Percentiles rank a stretch among this genome's conserved stretches.
These are phyloP conservation scores for Epinotia bilunana DNA, from an alignment of 2,888 invertebrate species.

Conservation along the genomic window DNA sequence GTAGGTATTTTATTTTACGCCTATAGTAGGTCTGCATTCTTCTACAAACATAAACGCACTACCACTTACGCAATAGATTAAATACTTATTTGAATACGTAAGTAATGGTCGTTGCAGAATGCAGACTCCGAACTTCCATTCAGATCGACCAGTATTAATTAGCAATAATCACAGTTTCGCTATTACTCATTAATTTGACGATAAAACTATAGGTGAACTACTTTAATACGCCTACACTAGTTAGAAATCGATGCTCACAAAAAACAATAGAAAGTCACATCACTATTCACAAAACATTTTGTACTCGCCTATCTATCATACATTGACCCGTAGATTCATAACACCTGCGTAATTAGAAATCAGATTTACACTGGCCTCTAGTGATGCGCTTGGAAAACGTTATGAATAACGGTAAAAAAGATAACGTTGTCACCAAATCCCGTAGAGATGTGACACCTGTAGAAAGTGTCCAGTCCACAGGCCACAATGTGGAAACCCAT, in stretches of 20 bases:
- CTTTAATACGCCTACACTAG: conserved; percentile 30
- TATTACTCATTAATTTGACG: neutral
- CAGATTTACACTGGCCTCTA: neutral
- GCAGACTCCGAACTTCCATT: too few relatives aligned
- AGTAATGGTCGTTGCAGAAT: too few relatives aligned
- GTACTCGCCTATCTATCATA: neutral
- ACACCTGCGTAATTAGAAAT: neutral
- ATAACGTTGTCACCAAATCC: conserved; percentile 38
- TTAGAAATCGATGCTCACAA: conserved; percentile 18
- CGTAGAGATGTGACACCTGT: conserved; percentile 74
- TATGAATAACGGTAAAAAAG: conserved; percentile 12
- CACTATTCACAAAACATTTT: conserved; percentile 6
- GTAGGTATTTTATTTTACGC: too few relatives aligned
- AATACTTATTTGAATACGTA: too few relatives aligned
- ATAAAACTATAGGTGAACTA: conserved; percentile 24
- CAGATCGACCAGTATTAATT: neutral
- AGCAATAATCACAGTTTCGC: neutral
- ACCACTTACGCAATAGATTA: too few relatives aligned
- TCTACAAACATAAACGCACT: too few relatives aligned
- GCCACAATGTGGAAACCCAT: conserved; percentile 72
- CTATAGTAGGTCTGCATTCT: too few relatives aligned
- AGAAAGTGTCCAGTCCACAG: conserved; percentile 50
- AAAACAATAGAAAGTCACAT: conserved; percentile 40
- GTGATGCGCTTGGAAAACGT: conserved; percentile 1
- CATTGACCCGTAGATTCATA: neutral